Base-by-base conservation (phyloP, 1,140 invertebrate species). In the Heliconius himera region DNA sequence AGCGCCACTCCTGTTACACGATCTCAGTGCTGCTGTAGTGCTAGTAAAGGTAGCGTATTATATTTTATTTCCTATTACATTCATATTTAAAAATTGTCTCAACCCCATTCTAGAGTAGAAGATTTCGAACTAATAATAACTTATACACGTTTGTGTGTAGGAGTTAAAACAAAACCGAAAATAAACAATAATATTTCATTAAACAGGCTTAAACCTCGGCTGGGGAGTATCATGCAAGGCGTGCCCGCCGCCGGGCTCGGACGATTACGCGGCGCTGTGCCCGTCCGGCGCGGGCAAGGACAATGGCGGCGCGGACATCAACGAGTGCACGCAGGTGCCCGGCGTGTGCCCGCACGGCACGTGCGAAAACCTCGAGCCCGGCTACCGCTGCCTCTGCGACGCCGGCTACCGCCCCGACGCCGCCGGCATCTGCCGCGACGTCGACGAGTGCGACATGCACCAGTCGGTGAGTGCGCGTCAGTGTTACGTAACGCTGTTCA, bases 21-120 rank as follows among this genome's bases (percentile, higher is more conserved):
- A 88, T 98, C 98, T 5, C 96, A 96, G 85, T 99, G 98, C 83
- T 98, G 97, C 85, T 99, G 98, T 87, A 98, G 97, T 89, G 96
- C 97, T 1, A 96, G 97, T 3, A 96, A 92, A 92, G 92, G 93
- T 94, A 84, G 46, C 1, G 54, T 51, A 66, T 36, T 79, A 56
- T 13, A 76, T 82, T 54, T 70, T 26, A 33, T 29, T 20, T 11
- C 18, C 22, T 33, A 22, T 13, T 26, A 11, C 8, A 11, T 73
- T 51, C 5, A 51, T 18, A 18, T 20, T 51, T 51, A 20, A 18
- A 51, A 51, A 20, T 51, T 18, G 18, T 20, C 6, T 18, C 16
- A 51, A 51, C 6, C 2, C 4, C 8, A 51, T 20, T 20, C 18
- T 51, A 51, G 18, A 5, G 18, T 51, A 4, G 16, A 51, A 18